These are phyloP conservation scores for Himalopsyche tibetana DNA, from an alignment of 2,888 invertebrate species.

Conservation along the genomic window DNA sequence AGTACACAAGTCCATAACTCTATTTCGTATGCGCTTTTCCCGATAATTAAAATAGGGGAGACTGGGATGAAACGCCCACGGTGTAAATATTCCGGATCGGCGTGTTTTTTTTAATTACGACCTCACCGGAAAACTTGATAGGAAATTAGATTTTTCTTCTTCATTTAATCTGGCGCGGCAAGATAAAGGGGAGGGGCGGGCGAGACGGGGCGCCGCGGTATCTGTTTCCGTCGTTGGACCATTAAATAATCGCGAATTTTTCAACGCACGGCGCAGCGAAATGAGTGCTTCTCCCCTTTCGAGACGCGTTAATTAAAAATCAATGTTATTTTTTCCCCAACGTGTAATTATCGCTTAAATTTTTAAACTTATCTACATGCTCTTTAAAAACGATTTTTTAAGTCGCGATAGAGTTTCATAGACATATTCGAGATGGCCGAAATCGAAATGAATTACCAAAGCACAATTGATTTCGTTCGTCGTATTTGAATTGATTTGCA, in stretches of 20 bases:
- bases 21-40: constrained; percentile 8
- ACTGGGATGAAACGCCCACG: constrained; percentile 30
- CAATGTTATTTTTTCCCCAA: constrained; percentile 27
- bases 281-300: constrained; percentile 39
- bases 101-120: constrained; percentile 63
- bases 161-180: constrained; percentile 63
- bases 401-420: too few species aligned
- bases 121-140: constrained; percentile 63
- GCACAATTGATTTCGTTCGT: too few species aligned
- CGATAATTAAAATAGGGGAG: constrained; percentile 34
- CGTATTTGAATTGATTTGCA: too few species aligned
- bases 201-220: constrained; percentile 38
- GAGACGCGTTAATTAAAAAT: constrained; percentile 52
- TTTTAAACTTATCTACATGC: neutral
- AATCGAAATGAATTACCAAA: too few species aligned
- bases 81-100: constrained; percentile 18
- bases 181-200: constrained; percentile 46
- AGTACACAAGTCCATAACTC: too few species aligned
- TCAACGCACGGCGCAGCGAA: constrained; percentile 39
- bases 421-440: too few species aligned
- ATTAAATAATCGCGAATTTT: constrained; percentile 58
- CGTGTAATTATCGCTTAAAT: constrained; percentile 2
- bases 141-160: constrained; percentile 65
- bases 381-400: neutral
- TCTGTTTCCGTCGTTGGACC: constrained; percentile 52